These are phyloP conservation scores for Catocala sponsa DNA, from an alignment of 2,888 invertebrate species.

Conservation along the genomic window DNA sequence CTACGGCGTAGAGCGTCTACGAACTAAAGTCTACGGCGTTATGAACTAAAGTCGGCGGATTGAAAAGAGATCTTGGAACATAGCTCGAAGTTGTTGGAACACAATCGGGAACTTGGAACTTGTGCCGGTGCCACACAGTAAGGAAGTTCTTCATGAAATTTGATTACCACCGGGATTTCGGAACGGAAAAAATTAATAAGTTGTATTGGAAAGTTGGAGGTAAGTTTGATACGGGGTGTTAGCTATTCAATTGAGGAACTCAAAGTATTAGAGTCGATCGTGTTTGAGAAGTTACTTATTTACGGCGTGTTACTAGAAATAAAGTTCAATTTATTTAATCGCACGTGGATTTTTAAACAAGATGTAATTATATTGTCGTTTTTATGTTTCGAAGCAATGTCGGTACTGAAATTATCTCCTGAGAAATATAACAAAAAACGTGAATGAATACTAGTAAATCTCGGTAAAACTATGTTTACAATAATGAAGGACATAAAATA, in stretches of 20 bases:
- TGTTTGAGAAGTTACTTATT: no score
- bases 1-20: slow-evolving; percentile 19
- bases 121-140: slow-evolving; percentile 25
- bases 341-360: no score
- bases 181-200: slow-evolving; percentile 23
- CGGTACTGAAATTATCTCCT: no score
- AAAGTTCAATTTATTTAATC: no score
- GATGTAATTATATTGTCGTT: no score
- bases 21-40: slow-evolving; percentile 22
- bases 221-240: slow-evolving; percentile 1
- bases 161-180: slow-evolving; percentile 34
- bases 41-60: slow-evolving; percentile 26
- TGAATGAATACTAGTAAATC: no score
- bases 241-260: slow-evolving; percentile 4
- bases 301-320: no score
- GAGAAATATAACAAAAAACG: no score
- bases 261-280: neutral
- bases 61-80: slow-evolving; percentile 47
- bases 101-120: slow-evolving; percentile 48
- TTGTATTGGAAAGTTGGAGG: neutral
- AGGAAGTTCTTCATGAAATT: slow-evolving; percentile 50
- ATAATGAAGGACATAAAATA: no score
- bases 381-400: no score
- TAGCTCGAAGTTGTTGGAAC: slow-evolving; percentile 47
- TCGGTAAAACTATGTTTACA: no score